phyloP scores from a whole-genome alignment of 2,113 vertebrate species.

The Erinaceus europaeus region DNA sequence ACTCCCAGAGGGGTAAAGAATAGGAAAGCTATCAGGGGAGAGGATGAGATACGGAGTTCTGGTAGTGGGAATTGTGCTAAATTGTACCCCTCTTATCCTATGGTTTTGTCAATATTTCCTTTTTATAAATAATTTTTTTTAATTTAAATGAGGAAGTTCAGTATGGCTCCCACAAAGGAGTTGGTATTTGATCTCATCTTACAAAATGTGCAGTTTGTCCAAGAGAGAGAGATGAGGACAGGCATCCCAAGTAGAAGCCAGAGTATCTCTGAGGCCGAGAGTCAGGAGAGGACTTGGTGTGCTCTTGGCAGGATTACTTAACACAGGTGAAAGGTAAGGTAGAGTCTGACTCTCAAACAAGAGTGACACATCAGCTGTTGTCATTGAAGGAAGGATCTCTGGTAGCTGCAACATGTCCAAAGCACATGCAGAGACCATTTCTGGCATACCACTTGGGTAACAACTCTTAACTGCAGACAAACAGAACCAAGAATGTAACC shows the following conservation, averaged over 20 bases:
- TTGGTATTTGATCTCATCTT: neutral
- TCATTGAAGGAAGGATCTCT: neutral
- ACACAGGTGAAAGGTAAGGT: neutral
- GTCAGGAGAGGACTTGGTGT: neutral
- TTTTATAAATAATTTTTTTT: too few species aligned
- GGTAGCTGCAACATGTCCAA: neutral
- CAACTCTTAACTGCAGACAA: neutral
- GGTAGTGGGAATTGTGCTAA: too few species aligned
- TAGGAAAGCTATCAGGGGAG: too few species aligned
- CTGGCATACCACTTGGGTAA: neutral
- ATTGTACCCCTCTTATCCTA: too few species aligned
- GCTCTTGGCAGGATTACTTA: neutral
- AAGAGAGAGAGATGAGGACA: neutral
- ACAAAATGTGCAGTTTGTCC: neutral
- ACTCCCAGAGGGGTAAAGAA: too few species aligned
- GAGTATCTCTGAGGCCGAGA: neutral
- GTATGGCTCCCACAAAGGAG: neutral
- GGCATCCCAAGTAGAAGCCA: neutral
- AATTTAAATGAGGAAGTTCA: too few species aligned
- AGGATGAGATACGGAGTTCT: too few species aligned
- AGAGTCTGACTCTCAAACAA: slow-evolving; percentile 9
- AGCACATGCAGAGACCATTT: neutral
- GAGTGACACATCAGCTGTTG: neutral
- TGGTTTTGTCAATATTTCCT: too few species aligned
- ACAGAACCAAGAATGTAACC: neutral